Evolutionary conservation across 2,113 vertebrate genomes (phyloP), one percentile per base, ranked within the genome.

Genomic region (Monopterus albus): DNA sequence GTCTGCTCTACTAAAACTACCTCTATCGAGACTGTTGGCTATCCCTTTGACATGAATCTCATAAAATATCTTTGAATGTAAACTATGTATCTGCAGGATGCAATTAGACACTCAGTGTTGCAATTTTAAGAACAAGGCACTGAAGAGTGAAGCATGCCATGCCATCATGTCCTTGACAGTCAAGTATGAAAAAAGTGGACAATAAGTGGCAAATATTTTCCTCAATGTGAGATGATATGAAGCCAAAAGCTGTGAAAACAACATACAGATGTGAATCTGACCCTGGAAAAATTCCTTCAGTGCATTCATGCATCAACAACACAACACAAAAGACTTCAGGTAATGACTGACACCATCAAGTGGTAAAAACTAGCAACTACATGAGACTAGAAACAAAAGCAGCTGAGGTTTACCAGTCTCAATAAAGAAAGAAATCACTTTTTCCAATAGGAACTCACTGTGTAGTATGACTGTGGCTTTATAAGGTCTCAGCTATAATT

Each of bases 181-280:
- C 36, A 46, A 61, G 69, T 40, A 52, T 36, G 6, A 26, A 75
- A 43, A 64, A 39, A 61, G 17, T 49, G 35, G 46, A 25, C 5
- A 60, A 6, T 59, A 15, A 72, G 20, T 59, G 62, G 43, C 17
- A 4, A 42, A 59, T 43, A 49, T 4, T 50, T 65, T 75, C 90
- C 87, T 91, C 87, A 89, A 85, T 83, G 72, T 88, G 86, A 91
- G 90, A 89, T 36, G 72, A 29, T 49, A 9, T 28, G 20, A 65
- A 45, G 57, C 56, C 4, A 39, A 31, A 69, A 53, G 53, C 28
- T 43, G 42, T 26, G 60, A 35, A 18, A 9, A 59, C 17, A 60
- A 59, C 20, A 66, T 45, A 58, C 14, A 51, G 7, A n/a, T 51
- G 17, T 29, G 36, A 0, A n/a, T 58, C 47, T 60, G 14, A 56